phyloP scores from a whole-genome alignment of 2,113 vertebrate species.

The Lates calcarifer region DNA sequence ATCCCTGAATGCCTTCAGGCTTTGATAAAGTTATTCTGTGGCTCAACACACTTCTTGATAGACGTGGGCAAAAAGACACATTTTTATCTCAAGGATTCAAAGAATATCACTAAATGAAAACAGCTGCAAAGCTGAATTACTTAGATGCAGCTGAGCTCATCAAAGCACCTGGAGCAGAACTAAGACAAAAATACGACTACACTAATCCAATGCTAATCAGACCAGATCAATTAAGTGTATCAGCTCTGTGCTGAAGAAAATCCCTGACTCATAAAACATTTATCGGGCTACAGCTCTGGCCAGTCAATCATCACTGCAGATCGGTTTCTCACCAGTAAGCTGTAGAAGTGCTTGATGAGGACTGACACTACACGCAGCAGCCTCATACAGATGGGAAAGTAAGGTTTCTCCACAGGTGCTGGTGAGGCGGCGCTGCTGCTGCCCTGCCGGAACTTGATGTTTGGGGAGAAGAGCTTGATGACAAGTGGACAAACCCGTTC shows the following conservation, averaged over 20 bases:
- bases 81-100: constrained; percentile 25
- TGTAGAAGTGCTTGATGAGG: constrained; percentile 98
- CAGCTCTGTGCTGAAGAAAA: constrained; percentile 28
- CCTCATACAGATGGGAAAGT: constrained; percentile 99
- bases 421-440: constrained; percentile 91
- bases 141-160: constrained; percentile 43
- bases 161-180: constrained; percentile 49
- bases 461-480: constrained; percentile 99
- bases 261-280: constrained; percentile 23
- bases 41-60: background rate
- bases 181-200: constrained; percentile 43
- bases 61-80: background rate
- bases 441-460: constrained; percentile 99
- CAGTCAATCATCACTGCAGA: constrained; percentile 2
- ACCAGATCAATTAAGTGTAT: constrained; percentile 52
- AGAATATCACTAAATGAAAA: constrained; percentile 35
- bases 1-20: constrained; percentile 6
- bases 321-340: constrained; percentile 89
- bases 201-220: constrained; percentile 64
- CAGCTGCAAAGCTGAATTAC: constrained; percentile 42
- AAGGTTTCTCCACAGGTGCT: constrained; percentile 96
- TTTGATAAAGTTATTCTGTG: constrained; percentile 6
- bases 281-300: constrained; percentile 14
- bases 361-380: constrained; percentile 97
- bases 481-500: constrained; percentile 98